Conservation (phyloP, 2,113 vertebrate species). For the Lonchura striata region DNA sequence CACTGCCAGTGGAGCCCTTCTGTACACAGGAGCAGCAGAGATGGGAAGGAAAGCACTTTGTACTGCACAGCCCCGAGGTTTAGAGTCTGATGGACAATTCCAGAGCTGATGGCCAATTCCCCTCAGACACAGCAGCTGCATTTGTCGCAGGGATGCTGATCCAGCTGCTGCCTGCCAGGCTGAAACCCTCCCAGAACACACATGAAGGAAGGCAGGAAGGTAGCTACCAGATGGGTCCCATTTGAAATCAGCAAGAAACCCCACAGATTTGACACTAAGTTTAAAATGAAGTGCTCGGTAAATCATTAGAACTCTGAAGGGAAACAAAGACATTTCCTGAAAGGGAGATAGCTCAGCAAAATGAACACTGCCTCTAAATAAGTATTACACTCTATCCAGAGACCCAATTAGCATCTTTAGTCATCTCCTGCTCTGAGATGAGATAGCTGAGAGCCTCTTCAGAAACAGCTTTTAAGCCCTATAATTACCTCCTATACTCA, state of each 20-base stretch:
- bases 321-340: conserved; percentile 25
- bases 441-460: conserved; percentile 63
- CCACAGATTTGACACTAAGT: not conserved
- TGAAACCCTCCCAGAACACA: not conserved
- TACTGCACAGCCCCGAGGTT: fast-evolving
- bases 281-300: not conserved
- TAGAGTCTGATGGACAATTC: no score
- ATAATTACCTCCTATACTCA: conserved; percentile 61
- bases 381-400: conserved; percentile 38
- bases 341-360: conserved; percentile 18
- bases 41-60: not conserved
- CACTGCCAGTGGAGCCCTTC: not conserved
- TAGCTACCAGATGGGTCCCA: not conserved
- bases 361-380: conserved; percentile 36
- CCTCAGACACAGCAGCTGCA: not conserved
- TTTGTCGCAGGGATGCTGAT: not conserved
- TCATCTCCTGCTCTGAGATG: conserved; percentile 41
- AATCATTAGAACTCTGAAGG: not conserved
- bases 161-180: not conserved
- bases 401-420: conserved; percentile 58
- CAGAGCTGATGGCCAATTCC: not conserved
- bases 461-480: conserved; percentile 58
- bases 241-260: not conserved
- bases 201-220: not conserved
- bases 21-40: not conserved